A percentile compares a stretch with the other conserved stretches of the same genome.
These are phyloP conservation scores for Aplochiton taeniatus DNA, from an alignment of 2,797 vertebrate genomes.

Conservation along the genomic window DNA sequence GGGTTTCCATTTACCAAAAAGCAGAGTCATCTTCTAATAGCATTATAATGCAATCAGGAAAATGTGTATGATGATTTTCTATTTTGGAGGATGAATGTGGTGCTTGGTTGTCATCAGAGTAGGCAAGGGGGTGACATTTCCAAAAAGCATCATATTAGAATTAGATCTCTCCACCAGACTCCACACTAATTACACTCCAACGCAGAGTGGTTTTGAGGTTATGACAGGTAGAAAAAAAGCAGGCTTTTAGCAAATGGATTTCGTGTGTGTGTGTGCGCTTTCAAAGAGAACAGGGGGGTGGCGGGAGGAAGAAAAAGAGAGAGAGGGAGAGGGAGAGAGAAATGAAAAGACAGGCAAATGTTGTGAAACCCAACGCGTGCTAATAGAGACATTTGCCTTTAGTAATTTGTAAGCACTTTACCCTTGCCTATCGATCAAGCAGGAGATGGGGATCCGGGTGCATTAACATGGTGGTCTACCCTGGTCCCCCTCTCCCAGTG, in stretches of 20 bases:
- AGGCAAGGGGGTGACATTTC: conserved; percentile 78
- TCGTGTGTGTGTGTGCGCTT: conserved; percentile 37
- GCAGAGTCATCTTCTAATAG: conserved; percentile 84
- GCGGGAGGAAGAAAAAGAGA: conserved; percentile 43
- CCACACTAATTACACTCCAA: conserved; percentile 84
- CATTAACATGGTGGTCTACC: conserved; percentile 83
- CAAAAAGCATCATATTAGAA: conserved; percentile 80
- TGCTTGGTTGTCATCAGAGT: conserved; percentile 72
- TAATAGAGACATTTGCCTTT: conserved; percentile 83
- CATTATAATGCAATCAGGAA: conserved; percentile 87
- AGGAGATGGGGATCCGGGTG: conserved; percentile 75
- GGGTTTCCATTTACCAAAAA: conserved; percentile 84
- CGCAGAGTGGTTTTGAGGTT: conserved; percentile 65
- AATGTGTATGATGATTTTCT: conserved; percentile 93
- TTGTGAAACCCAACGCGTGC: conserved; percentile 76
- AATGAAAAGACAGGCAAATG: conserved; percentile 80
- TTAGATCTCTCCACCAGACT: conserved; percentile 84
- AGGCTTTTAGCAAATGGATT: conserved; percentile 87
- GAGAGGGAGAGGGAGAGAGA: conserved; percentile 37
- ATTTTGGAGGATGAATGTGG: conserved; percentile 66
- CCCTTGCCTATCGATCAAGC: conserved; percentile 78
- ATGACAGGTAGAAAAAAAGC: conserved; percentile 75
- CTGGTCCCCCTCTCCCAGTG: conserved; percentile 68
- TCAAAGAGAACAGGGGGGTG: no score
- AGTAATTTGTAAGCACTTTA: conserved; percentile 86